Percentiles rank a stretch among this genome's conserved stretches.
Conservation (phyloP, 2,797 vertebrate genomes). For the Pseudochromis fuscus region DNA sequence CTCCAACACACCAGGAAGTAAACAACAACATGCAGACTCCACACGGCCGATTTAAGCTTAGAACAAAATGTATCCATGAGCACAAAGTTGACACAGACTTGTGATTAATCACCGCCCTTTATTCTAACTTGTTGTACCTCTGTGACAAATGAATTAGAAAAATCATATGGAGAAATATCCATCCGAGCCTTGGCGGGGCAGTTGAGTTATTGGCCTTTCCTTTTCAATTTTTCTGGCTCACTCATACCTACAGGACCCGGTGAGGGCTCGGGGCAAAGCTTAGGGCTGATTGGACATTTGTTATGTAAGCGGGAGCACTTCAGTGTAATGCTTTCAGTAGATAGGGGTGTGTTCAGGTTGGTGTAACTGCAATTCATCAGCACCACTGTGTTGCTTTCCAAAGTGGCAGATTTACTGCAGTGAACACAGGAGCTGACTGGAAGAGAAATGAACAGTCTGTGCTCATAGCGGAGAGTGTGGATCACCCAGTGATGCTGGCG, state of each 20-base stretch:
- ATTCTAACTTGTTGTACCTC: conserved; percentile 47
- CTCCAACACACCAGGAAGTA: conserved; percentile 36
- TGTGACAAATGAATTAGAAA: conserved; percentile 60
- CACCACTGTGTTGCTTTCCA: conserved; percentile 69
- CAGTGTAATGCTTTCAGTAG: conserved; percentile 45
- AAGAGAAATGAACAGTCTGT: conserved; percentile 74
- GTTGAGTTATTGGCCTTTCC: conserved; percentile 71
- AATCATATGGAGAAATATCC: conserved; percentile 55
- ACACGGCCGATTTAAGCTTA: conserved; percentile 47
- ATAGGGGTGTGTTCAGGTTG: conserved; percentile 58
- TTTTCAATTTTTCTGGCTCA: conserved; percentile 63
- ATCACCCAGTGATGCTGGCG: conserved; percentile 62
- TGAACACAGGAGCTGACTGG: conserved; percentile 62
- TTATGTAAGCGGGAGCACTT: conserved; percentile 62
- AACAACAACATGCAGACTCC: conserved; percentile 40
- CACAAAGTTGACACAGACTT: conserved; percentile 34
- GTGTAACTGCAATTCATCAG: conserved; percentile 77
- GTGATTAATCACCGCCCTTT: conserved; percentile 59
- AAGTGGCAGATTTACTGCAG: conserved; percentile 74
- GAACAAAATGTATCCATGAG: conserved; percentile 36
- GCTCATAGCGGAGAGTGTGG: conserved; percentile 58
- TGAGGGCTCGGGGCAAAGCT: conserved; percentile 37
- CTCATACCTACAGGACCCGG: conserved; percentile 34
- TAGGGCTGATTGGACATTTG: conserved; percentile 66
- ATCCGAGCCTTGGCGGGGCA: conserved; percentile 36